These are phyloP conservation scores for Miichthys miiuy DNA, from an alignment of 2,797 vertebrate species.

Conservation along the genomic window DNA sequence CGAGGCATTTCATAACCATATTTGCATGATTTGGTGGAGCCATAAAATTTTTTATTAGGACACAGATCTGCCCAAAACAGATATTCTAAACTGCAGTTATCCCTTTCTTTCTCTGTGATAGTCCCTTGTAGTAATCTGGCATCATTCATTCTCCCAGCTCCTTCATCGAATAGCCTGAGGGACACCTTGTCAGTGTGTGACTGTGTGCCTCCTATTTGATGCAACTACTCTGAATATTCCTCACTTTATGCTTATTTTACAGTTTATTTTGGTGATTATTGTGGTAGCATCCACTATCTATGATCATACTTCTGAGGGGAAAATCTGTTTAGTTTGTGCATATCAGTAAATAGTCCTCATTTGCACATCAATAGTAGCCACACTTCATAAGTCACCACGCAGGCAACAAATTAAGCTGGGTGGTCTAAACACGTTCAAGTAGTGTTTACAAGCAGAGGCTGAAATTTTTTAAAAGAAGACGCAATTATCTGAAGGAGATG, in stretches of 20 bases:
- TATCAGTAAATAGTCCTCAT: slow-evolving; percentile 33
- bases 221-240: background rate
- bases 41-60: slow-evolving; percentile 28
- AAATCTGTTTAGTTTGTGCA: slow-evolving; percentile 18
- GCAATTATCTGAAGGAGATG: slow-evolving; percentile 44
- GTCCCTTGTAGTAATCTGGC: slow-evolving; percentile 67
- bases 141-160: slow-evolving; percentile 20
- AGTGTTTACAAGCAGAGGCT: slow-evolving; percentile 36
- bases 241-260: background rate
- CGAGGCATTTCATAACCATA: slow-evolving; percentile 16
- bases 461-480: slow-evolving; percentile 50
- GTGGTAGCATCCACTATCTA: background rate
- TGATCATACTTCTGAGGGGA: slow-evolving; percentile 23
- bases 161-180: slow-evolving; percentile 14
- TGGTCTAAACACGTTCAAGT: slow-evolving; percentile 38
- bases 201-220: slow-evolving; percentile 18
- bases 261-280: slow-evolving; percentile 26
- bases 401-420: slow-evolving; percentile 33
- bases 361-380: slow-evolving; percentile 66
- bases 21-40: slow-evolving; percentile 21
- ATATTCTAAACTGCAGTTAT: slow-evolving; percentile 14
- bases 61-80: slow-evolving; percentile 20
- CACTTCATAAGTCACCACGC: slow-evolving; percentile 45
- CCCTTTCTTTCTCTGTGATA: slow-evolving; percentile 68
- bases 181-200: background rate